A percentile compares a stretch with the other conserved stretches of the same genome.
These are phyloP conservation scores for Lasioglossum zephyrum DNA, from an alignment of 2,888 invertebrate genomes.

Conservation along the genomic window DNA sequence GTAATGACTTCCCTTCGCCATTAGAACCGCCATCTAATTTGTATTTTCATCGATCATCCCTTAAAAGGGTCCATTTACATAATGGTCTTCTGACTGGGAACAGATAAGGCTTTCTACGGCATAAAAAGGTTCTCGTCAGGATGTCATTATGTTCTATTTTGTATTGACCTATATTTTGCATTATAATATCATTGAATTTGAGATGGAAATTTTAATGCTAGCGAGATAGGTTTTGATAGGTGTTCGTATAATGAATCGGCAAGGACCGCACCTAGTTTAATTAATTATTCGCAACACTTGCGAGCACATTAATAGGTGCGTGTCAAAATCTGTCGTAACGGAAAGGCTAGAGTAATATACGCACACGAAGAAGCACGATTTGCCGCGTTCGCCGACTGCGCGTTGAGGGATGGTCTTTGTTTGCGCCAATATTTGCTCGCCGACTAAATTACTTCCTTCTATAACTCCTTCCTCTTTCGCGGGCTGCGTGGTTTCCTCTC, in stretches of 20 bases:
- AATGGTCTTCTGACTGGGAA: not conserved
- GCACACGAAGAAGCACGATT: constrained; percentile 42
- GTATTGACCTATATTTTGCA: not conserved
- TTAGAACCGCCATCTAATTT: constrained; percentile 1
- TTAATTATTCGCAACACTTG: not conserved
- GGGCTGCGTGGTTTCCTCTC: constrained; percentile 29
- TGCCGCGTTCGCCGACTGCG: constrained; percentile 29
- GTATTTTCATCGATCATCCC: not conserved
- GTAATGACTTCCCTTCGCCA: not conserved
- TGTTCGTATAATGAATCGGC: no score
- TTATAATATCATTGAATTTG: not conserved
- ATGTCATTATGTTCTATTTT: not conserved
- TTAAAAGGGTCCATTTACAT: not conserved
- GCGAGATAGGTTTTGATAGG: not conserved
- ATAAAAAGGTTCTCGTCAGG: not conserved
- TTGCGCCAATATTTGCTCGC: constrained; percentile 60
- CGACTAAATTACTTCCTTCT: constrained; percentile 66
- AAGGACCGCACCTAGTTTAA: not conserved
- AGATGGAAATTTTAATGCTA: not conserved
- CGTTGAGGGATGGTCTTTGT: constrained; percentile 57
- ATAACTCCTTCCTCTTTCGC: constrained; percentile 49
- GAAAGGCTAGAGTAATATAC: constrained; percentile 39
- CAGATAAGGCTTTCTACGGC: not conserved
- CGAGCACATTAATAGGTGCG: not conserved
- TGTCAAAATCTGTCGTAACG: not conserved